phyloP scores from a whole-genome alignment of 1,140 invertebrate genomes.

The Pygmarrhopalites habei region DNA sequence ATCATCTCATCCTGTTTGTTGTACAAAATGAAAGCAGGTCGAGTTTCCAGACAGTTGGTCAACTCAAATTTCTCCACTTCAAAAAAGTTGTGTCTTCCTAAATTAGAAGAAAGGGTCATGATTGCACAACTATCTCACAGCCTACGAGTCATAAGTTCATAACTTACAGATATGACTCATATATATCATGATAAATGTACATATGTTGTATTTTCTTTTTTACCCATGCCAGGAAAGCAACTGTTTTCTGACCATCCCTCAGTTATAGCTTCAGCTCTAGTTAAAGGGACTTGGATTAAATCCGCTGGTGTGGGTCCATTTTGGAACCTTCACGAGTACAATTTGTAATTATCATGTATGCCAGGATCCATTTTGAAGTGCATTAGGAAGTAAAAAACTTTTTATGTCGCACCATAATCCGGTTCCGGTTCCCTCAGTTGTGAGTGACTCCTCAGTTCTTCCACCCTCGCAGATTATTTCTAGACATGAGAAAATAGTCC shows the following conservation, averaged over 20 bases:
- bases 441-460: not conserved
- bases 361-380: too few relatives aligned
- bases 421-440: conserved; percentile 11
- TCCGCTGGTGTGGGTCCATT: conserved; percentile 15
- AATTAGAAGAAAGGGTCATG: not conserved
- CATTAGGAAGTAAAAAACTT: too few relatives aligned
- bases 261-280: not conserved
- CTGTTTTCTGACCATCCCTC: conserved; percentile 20
- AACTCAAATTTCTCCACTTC: conserved; percentile 17
- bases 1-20: conserved; percentile 16
- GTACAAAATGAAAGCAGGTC: conserved; percentile 24
- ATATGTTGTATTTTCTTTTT: not conserved
- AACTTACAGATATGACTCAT: not conserved
- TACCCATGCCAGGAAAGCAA: conserved; percentile 23
- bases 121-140: not conserved
- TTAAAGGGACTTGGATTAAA: conserved; percentile 6
- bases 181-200: not conserved
- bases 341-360: too few relatives aligned
- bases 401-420: too few relatives aligned
- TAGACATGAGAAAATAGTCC: too few relatives aligned
- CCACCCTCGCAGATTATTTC: not conserved
- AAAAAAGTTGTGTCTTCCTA: conserved; percentile 28
- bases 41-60: conserved; percentile 8
- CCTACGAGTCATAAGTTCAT: not conserved
- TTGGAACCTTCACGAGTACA: too few relatives aligned